Evolutionary conservation across 2,888 invertebrate species (phyloP), one percentile per base, ranked within the genome.

Genomic region (Lobophora halterata): DNA sequence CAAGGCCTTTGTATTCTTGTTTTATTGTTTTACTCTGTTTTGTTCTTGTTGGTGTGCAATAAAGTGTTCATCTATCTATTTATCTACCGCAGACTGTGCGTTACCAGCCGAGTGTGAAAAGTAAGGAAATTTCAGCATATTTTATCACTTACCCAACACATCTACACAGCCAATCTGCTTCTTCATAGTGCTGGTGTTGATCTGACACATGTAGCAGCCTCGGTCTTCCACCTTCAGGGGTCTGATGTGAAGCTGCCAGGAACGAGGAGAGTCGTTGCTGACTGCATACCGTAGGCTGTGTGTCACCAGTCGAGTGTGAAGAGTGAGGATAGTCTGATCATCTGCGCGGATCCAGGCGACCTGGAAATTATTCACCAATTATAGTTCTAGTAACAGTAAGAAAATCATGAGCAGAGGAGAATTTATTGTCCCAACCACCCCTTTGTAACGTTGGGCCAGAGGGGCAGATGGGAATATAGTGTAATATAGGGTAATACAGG

Each of bases 131-230:
- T 18, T 20, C 16, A 16, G 5, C 3, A 16, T 16, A 3, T 13
- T 30, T 16, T 5, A 7, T 5, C 3, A 46, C 89, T 88, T 74
- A 93, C 93, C 93, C 70, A 93, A 89, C 11, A 94, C 93, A 78
- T 93, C 93, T 34, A 94, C 90, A 70, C 93, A 94, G 34, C 93
- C 93, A 36, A 92, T 88, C 73, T 93, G 92, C 60, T 92, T 93
- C 79, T 92, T 92, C 93, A 94, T 93, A 37, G 91, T 90, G 48
- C 88, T 91, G 2, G 93, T 93, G 71, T 94, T 94, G 53, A 94
- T 92, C 79, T 94, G 93, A 66, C 93, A 94, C 93, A 93, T 93
- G 74, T 94, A 94, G 63, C 93, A 93, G 4, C 93, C 93, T 41
- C 92, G 89, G 70, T 94, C 93, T 31, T 91, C 89, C 52, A 93